Percentiles rank a stretch among this genome's conserved stretches.
Evolutionary conservation across 2,888 invertebrate species (phyloP).

Genomic region (Limnephilus lunatus): DNA sequence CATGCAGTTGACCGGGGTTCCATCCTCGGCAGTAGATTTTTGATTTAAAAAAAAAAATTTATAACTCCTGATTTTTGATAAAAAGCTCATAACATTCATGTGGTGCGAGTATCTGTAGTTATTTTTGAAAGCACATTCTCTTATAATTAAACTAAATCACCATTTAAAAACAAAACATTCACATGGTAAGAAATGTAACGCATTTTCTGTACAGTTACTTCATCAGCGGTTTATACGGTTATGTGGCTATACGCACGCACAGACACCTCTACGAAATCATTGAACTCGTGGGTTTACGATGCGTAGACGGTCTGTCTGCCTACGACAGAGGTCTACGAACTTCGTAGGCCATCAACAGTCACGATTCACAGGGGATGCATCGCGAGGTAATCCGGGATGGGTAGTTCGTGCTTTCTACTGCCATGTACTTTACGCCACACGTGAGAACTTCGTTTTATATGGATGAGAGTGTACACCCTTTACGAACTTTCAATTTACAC

Average conservation of each 20-base stretch:
- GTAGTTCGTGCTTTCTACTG: background rate
- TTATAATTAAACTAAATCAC: background rate
- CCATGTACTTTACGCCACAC: background rate
- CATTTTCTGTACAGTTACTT: background rate
- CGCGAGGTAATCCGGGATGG: background rate
- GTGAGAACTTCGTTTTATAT: conserved; percentile 2
- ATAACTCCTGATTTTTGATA: too few species aligned
- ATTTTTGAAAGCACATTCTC: background rate
- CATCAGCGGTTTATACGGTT: background rate
- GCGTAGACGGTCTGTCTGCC: conserved; percentile 58
- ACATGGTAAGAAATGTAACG: background rate
- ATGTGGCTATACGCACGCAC: conserved; percentile 42
- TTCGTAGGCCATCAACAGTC: conserved; percentile 28
- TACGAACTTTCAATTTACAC: background rate
- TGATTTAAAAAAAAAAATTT: too few species aligned
- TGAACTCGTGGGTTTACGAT: conserved; percentile 62
- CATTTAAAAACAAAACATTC: background rate
- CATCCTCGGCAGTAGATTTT: too few species aligned
- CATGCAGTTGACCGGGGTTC: too few species aligned
- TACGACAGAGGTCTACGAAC: conserved; percentile 44
- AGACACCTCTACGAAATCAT: conserved; percentile 56
- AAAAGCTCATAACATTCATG: too few species aligned
- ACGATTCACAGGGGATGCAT: conserved; percentile 16
- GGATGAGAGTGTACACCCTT: background rate
- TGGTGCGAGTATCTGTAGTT: too few species aligned